These are phyloP conservation scores for Pterocles orientalis DNA, from an alignment of 2,113 vertebrate species.

Conservation along the genomic window DNA sequence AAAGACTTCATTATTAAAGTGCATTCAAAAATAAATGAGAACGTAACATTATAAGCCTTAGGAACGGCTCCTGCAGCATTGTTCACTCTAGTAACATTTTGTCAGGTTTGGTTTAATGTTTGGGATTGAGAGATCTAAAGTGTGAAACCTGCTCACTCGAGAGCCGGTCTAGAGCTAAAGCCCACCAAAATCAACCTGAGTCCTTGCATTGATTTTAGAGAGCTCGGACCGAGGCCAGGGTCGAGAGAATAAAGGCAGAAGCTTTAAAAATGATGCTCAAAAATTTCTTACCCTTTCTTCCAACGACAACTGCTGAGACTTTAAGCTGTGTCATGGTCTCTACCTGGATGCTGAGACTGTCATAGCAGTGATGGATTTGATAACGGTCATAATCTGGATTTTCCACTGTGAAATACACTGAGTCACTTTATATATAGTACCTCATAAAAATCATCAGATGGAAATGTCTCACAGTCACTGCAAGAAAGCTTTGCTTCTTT, in stretches of 20 bases:
- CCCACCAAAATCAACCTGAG: not conserved
- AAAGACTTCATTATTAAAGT: not conserved
- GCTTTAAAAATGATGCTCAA: not conserved
- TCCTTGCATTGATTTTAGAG: not conserved
- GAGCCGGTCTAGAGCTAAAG: not conserved
- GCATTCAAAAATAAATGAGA: not conserved
- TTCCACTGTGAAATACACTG: not conserved
- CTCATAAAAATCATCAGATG: not conserved
- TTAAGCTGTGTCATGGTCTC: not conserved
- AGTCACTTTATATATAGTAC: not conserved
- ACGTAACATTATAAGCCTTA: not conserved
- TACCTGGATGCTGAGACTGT: not conserved
- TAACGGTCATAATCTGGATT: not conserved
- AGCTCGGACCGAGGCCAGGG: not conserved
- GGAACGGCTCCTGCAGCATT: not conserved
- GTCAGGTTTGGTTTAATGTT: not conserved
- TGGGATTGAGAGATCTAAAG: not conserved
- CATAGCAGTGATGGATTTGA: accelerated
- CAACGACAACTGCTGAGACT: not conserved
- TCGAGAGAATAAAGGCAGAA: not conserved
- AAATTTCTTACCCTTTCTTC: not conserved
- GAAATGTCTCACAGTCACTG: not conserved
- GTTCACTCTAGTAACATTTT: not conserved
- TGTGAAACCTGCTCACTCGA: not conserved
- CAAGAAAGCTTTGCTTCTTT: not conserved